Evolutionary conservation across 2,113 vertebrate genomes (phyloP), one percentile per base, ranked within the genome.

Genomic region (Acrocephalus kingi): DNA sequence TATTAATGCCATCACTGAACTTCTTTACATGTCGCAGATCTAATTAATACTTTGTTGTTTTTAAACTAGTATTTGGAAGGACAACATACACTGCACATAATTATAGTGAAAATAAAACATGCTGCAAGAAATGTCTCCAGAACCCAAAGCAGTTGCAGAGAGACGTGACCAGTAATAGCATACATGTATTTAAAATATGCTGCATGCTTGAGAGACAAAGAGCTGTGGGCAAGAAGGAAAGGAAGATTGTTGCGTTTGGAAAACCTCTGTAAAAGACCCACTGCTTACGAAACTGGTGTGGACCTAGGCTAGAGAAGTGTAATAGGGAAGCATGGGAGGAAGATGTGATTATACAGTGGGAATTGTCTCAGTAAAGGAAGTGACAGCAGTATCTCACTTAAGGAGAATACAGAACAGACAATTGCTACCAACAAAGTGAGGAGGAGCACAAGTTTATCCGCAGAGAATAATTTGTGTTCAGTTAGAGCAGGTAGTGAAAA

Each of bases 31-130:
- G 90, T 95, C 83, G 84, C 51, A 89, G 64, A 77, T 91, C 96
- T 95, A 96, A 88, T 94, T 96, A 97, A 71, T 87, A 74, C 85
- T 96, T 84, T 88, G 91, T 82, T 98, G 95, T 97, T 97, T 97
- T 97, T 96, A 93, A 96, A 67, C 82, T 90, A 90, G 83, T 48
- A 61, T 96, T 95, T 98, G 97, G 97, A 97, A 97, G 90, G 87
- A 89, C 95, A 97, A 78, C 89, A 94, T 93, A 94, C 90, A 78
- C 84, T 97, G 76, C 58, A 93, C 89, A 95, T 97, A 97, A 97
- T 97, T 97, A 95, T 9, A 97, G 90, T 75, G 94, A 76, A 96
- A 89, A 76, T 95, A 78, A 96, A 95, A 84, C 83, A 94, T 81
- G 64, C 69, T 90, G 87, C 46, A 84, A 51, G 89, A 97, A 87